Base-by-base conservation (phyloP, 2,888 invertebrate genomes). In the Cynaeus angustus region DNA sequence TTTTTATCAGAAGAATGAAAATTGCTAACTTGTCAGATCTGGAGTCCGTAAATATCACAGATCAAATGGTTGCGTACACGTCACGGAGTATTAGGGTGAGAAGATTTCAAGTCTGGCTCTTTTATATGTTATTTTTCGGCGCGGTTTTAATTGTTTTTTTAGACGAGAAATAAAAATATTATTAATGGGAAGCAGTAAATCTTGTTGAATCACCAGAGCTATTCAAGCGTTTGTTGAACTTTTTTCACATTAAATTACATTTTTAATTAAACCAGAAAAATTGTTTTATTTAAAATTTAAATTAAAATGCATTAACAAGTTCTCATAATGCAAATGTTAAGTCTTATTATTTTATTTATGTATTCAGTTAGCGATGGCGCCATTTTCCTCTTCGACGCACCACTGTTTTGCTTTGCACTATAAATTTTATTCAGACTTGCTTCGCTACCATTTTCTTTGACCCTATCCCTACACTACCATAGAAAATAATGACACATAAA, bases 401-500 rank as follows among this genome's bases (percentile, higher is more conserved):
- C 37, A 37, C 6, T 30, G 37, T 10, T 37, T 37, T 37, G 37
- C 37, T 37, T 37, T 37, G 9, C 8, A 37, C 37, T 37, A 37
- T 37, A 37, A 37, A 37, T 37, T 37, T 37, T 37, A 37, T 37
- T 21, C 21, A 4, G 21, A 1, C 4, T 21, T 21, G 21, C 21
- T 21, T 21, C 21, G 4, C 21, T 21, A 21, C 21, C 21, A 21
- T 21, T 21, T 21, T 21, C 21, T 21, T 4, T 21, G 21, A 21
- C 21, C n/a, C n/a, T n/a, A n/a, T n/a, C n/a, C n/a, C n/a, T n/a
- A n/a, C n/a, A n/a, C n/a, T 30, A 5, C 8, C 37, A 37, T 37
- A 37, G 37, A 10, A 37, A 37, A 37, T 37, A 37, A 37, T 37
- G 43, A 43, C 43, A 9, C 43, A 43, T 37, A 46, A 46, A 46